Conservation (phyloP, 2,888 invertebrate species). For the Diarsia brunnea region DNA sequence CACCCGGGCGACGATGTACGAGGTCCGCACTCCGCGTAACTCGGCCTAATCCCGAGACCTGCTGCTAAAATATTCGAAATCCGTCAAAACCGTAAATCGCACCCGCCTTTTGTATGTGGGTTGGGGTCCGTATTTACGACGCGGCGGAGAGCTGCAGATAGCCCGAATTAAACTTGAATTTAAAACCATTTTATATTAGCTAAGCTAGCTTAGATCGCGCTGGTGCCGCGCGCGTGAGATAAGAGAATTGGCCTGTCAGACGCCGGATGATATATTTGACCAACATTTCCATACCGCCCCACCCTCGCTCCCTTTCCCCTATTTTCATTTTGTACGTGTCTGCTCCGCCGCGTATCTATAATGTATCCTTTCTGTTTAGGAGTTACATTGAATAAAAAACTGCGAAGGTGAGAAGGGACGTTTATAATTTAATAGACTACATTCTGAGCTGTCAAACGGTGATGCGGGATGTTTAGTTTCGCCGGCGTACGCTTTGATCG, state of each 20-base stretch:
- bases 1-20: constrained; percentile 69
- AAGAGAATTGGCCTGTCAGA: constrained; percentile 97
- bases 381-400: constrained; percentile 87
- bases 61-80: constrained; percentile 87
- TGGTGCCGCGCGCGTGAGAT: constrained; percentile 92
- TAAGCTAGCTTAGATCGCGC: constrained; percentile 91
- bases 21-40: constrained; percentile 75
- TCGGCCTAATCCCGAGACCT: constrained; percentile 78
- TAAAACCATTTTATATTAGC: constrained; percentile 91
- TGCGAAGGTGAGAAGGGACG: constrained; percentile 83
- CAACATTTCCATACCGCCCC: constrained; percentile 95
- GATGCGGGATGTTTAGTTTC: constrained; percentile 71
- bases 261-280: constrained; percentile 97
- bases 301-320: constrained; percentile 81
- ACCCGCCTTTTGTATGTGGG: constrained; percentile 85
- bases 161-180: constrained; percentile 91
- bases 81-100: constrained; percentile 90
- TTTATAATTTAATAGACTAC: constrained; percentile 85
- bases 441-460: constrained; percentile 81
- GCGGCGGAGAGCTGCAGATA: constrained; percentile 86
- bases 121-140: constrained; percentile 84
- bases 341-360: constrained; percentile 88
- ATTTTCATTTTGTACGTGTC: constrained; percentile 91
- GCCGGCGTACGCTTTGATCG: constrained; percentile 67
- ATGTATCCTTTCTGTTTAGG: constrained; percentile 88